A percentile compares a stretch with the other conserved stretches of the same genome.
Conservation (phyloP, 2,797 vertebrate species). For the Ctenopoma multispine region DNA sequence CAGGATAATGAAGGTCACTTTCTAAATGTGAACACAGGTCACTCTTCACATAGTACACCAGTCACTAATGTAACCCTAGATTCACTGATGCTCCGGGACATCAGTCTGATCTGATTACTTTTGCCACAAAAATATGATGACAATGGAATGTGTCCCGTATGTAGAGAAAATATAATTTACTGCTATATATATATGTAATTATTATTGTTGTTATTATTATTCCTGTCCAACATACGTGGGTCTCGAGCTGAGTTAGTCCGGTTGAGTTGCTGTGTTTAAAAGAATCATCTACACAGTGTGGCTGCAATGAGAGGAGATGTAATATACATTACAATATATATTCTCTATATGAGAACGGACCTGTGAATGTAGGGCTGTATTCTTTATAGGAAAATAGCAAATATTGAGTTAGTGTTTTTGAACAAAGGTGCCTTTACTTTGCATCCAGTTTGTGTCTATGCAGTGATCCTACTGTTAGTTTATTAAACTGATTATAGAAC, state of each 20-base stretch:
- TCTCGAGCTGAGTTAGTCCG: background rate
- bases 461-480: background rate
- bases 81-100: background rate
- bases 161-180: background rate
- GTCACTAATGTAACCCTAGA: slow-evolving; percentile 14
- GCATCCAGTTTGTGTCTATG: background rate
- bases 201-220: background rate
- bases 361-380: background rate
- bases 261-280: background rate
- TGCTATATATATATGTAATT: background rate
- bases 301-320: background rate
- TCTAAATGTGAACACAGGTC: slow-evolving; percentile 38
- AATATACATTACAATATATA: background rate
- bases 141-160: background rate
- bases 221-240: background rate
- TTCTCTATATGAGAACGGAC: background rate
- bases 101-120: slow-evolving; percentile 19
- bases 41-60: slow-evolving; percentile 3
- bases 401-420: background rate
- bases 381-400: background rate
- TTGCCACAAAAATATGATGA: slow-evolving; percentile 8
- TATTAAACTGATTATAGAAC: background rate
- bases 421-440: background rate
- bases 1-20: slow-evolving; percentile 41
- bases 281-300: background rate